Percentiles rank a stretch among this genome's conserved stretches.
These are phyloP conservation scores for Cynaeus angustus DNA, from an alignment of 2,888 invertebrate genomes.

Conservation along the genomic window DNA sequence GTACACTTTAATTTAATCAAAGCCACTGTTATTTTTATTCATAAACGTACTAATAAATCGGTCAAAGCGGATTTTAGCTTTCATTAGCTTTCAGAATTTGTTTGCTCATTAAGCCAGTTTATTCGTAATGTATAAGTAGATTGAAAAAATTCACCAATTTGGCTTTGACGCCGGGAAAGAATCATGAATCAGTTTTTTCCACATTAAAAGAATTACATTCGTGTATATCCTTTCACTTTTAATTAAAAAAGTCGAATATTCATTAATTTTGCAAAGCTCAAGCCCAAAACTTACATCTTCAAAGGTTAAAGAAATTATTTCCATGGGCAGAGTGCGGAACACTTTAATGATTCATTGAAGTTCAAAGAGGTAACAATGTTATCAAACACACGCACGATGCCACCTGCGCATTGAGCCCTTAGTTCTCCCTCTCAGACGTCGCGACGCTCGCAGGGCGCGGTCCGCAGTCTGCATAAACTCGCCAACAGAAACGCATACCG, in stretches of 20 bases:
- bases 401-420: slow-evolving; percentile 46
- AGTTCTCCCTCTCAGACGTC: slow-evolving; percentile 52
- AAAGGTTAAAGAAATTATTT: neutral
- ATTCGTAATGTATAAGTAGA: too few species aligned
- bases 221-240: too few species aligned
- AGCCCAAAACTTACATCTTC: neutral
- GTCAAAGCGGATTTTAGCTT: too few species aligned
- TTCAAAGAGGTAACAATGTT: slow-evolving; percentile 27
- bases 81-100: too few species aligned
- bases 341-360: slow-evolving; percentile 45
- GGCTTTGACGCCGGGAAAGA: too few species aligned
- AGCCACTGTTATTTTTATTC: slow-evolving; percentile 22
- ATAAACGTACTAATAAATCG: too few species aligned
- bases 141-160: too few species aligned
- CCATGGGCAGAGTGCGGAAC: slow-evolving; percentile 23
- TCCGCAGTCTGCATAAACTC: slow-evolving; percentile 44
- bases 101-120: too few species aligned
- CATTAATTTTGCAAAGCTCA: too few species aligned
- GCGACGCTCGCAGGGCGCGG: slow-evolving; percentile 59
- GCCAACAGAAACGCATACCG: slow-evolving; percentile 22
- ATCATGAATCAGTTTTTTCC: too few species aligned
- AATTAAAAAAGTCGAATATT: neutral
- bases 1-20: slow-evolving; percentile 33
- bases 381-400: slow-evolving; percentile 22
- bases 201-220: too few species aligned